phyloP scores from a whole-genome alignment of 2,888 invertebrate species.

The Drosophila mettleri region DNA sequence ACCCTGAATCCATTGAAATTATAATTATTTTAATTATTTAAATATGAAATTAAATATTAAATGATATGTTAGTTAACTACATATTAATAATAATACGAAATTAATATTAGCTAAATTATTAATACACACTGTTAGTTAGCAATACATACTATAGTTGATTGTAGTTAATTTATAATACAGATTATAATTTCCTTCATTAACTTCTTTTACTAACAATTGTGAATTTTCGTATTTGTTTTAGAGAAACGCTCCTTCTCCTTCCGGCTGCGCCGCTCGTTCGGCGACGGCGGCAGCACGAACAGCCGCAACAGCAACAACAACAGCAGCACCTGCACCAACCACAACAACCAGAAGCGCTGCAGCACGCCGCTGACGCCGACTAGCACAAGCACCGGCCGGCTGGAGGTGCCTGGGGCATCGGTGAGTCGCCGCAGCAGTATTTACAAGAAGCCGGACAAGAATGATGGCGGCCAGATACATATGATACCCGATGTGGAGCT shows the following conservation, averaged over 20 bases:
- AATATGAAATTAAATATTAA: no score
- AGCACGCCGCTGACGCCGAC: constrained; percentile 81
- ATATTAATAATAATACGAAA: no score
- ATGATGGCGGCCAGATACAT: constrained; percentile 85
- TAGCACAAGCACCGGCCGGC: constrained; percentile 70
- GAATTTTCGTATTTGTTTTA: constrained; percentile 40
- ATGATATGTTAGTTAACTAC: no score
- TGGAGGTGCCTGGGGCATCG: constrained; percentile 80
- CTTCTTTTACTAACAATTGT: constrained; percentile 3
- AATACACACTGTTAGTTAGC: no score
- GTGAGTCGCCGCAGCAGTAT: constrained; percentile 84
- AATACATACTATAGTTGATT: no score
- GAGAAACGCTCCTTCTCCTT: constrained; percentile 83
- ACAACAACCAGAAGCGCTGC: constrained; percentile 77
- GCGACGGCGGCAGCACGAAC: constrained; percentile 82
- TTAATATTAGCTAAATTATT: no score
- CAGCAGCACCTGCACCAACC: constrained; percentile 83
- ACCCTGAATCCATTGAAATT: no score
- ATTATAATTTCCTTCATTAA: no score
- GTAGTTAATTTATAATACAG: no score
- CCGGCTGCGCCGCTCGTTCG: constrained; percentile 81
- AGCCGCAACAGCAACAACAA: constrained; percentile 83
- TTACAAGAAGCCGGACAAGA: constrained; percentile 84
- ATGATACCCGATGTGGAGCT: constrained; percentile 86
- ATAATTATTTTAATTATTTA: no score